phyloP scores from a whole-genome alignment of 2,797 vertebrate genomes.

The Chelon auratus region DNA sequence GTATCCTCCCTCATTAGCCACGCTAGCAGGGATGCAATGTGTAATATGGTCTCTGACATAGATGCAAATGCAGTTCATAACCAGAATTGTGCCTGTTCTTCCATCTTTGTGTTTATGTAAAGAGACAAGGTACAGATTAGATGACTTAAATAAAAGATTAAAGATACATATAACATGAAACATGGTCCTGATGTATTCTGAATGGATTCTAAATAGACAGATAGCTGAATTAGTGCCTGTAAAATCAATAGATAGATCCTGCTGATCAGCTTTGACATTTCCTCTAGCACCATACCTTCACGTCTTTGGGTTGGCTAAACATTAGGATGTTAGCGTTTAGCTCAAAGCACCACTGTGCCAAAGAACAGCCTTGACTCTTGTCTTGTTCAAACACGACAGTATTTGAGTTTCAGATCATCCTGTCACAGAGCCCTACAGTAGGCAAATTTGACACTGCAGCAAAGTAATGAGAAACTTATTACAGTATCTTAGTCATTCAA shows the following conservation, averaged over 20 bases:
- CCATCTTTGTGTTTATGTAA: not conserved
- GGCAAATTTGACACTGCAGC: not conserved
- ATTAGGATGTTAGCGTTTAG: not conserved
- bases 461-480: not conserved
- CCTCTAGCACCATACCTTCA: not conserved
- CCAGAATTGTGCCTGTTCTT: not conserved
- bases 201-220: not conserved
- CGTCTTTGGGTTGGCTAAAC: not conserved
- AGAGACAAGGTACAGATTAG: too few relatives aligned
- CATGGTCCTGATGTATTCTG: not conserved
- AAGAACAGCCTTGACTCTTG: not conserved
- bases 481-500: not conserved
- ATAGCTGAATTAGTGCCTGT: not conserved
- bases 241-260: too few relatives aligned
- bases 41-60: not conserved
- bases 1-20: slow-evolving; percentile 31
- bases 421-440: not conserved
- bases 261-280: too few relatives aligned
- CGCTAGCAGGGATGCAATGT: not conserved
- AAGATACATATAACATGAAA: not conserved
- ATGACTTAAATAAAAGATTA: not conserved
- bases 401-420: not conserved
- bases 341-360: not conserved
- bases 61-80: not conserved
- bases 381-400: not conserved